Base-by-base conservation (phyloP, 2,113 vertebrate genomes). In the Tauraco erythrolophus region DNA sequence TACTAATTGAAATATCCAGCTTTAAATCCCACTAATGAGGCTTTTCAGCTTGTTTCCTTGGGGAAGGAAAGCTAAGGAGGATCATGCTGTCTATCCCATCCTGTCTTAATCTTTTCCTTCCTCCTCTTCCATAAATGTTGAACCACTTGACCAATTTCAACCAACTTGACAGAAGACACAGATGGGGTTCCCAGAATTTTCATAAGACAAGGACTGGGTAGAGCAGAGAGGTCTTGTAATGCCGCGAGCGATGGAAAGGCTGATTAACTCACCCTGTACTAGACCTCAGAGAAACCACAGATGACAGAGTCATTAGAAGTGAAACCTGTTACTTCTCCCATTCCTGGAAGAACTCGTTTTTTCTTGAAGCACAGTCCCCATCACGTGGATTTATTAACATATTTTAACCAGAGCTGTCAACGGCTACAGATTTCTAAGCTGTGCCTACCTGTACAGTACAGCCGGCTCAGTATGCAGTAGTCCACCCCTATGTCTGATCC, bases 181-280 rank as follows among this genome's bases (percentile, higher is more conserved):
- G 64, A 56, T n/a, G 64, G 70, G 17, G 27, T 39, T 87, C 19
- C 23, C 58, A 27, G 65, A 72, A 83, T 23, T 41, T 65, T 78
- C 23, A 19, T 12, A 41, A 61, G 31, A 72, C 24, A 76, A 28
- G 19, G 12, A 53, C 33, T 37, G 23, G 24, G 41, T 43, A 45
- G 11, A 82, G 25, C 19, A 64, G 19, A 87, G 17, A 72, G 45
- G 66, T 19, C 8, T 37, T 43, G 19, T 50, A 78, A 56, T 1
- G 6, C 19, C 24, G 35, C 0, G 0, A 72, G 60, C 0, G 2
- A 39, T 6, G 17, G 41, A 87, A 82, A 87, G 10, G 13, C n/a
- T 77, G 76, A 58, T 60, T 71, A 87, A 60, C 17, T 43, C 31
- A 54, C 41, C 41, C 24, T 51, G 41, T 78, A 39, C 31, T 31